Percentiles rank a stretch among this genome's conserved stretches.
phyloP scores from a whole-genome alignment of 2,113 vertebrate genomes.

The Pangasianodon gigas region DNA sequence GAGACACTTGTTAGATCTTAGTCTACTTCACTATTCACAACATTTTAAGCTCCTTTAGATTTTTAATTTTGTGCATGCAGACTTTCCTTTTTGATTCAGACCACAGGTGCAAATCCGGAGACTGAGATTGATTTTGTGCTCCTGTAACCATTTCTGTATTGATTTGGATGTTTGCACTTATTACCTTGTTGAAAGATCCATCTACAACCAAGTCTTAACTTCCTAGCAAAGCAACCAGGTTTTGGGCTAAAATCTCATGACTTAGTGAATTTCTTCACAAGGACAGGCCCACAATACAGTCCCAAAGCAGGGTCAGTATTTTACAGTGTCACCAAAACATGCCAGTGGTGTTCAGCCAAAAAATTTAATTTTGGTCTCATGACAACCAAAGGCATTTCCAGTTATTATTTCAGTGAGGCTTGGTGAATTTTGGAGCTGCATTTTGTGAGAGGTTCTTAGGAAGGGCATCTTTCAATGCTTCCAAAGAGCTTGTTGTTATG shows the following conservation, averaged over 20 bases:
- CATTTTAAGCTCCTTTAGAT: not conserved
- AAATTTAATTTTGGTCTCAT: not conserved
- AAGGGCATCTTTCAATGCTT: not conserved
- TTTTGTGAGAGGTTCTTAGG: not conserved
- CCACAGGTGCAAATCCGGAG: not conserved
- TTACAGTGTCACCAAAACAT: not conserved
- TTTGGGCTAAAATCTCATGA: not conserved
- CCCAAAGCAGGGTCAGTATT: not conserved
- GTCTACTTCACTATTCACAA: not conserved
- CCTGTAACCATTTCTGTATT: not conserved
- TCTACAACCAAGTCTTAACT: not conserved
- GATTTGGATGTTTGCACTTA: not conserved
- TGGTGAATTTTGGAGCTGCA: not conserved
- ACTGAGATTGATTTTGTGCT: not conserved
- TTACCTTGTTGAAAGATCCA: not conserved
- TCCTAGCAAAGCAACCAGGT: not conserved
- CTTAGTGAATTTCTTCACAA: not conserved
- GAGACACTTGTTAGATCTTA: not conserved
- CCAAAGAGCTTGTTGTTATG: constrained; percentile 15
- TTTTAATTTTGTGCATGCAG: not conserved
- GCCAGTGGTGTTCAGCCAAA: not conserved
- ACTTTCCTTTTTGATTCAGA: not conserved
- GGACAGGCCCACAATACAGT: not conserved
- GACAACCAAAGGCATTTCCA: not conserved
- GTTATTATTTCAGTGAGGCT: not conserved